Conservation (phyloP, 2,113 vertebrate species). For the Chunga burmeisteri region DNA sequence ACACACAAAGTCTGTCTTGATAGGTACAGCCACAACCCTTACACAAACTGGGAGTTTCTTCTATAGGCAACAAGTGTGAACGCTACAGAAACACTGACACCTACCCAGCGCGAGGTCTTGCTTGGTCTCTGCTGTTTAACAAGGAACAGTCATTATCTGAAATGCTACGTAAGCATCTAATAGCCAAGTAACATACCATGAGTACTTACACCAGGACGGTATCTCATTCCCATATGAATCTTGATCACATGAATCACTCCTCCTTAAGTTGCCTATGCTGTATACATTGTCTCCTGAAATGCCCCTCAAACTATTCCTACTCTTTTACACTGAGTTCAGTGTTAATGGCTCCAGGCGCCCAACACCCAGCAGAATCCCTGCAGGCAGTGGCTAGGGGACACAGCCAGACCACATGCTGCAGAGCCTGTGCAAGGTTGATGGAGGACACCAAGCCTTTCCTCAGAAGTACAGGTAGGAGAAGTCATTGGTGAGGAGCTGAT, state of each 20-base stretch:
- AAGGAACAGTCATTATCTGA: not conserved
- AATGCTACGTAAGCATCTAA: not conserved
- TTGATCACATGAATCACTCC: not conserved
- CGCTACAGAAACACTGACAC: not conserved
- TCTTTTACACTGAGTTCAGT: not conserved
- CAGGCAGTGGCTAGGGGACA: not conserved
- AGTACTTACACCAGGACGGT: not conserved
- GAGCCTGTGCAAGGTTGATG: not conserved
- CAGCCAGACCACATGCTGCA: fast-evolving
- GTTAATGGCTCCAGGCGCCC: not conserved
- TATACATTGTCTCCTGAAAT: not conserved
- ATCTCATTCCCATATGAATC: not conserved
- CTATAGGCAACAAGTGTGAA: not conserved
- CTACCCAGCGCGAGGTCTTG: not conserved
- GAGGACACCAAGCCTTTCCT: not conserved
- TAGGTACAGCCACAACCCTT: not conserved
- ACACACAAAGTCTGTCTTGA: not conserved
- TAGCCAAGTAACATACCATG: not conserved
- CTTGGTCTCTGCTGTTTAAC: not conserved
- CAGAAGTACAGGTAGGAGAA: not conserved
- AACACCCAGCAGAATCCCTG: not conserved
- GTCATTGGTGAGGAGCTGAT: not conserved
- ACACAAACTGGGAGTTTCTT: not conserved
- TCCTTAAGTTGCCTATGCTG: not conserved
- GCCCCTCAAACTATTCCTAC: not conserved